phyloP scores from a whole-genome alignment of 1,140 invertebrate species.

The Macrobrachium nipponense region DNA sequence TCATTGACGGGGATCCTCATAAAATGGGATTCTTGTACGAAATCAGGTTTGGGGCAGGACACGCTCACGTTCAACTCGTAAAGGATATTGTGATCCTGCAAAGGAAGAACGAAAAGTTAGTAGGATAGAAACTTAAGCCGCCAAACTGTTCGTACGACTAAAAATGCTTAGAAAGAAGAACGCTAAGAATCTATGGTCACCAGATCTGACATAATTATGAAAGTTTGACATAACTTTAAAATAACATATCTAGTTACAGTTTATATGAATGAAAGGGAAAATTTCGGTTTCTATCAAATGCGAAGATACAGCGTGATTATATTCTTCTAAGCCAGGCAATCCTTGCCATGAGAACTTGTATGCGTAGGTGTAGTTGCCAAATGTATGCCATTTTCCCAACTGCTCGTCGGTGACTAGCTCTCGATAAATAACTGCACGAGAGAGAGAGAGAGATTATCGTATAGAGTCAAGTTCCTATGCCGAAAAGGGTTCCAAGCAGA shows the following conservation, averaged over 20 bases:
- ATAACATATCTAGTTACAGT: too few species aligned
- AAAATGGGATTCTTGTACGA: conserved; percentile 80
- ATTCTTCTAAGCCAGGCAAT: too few species aligned
- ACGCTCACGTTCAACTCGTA: conserved; percentile 88
- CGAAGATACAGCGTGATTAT: too few species aligned
- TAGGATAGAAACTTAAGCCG: neutral
- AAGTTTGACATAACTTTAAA: too few species aligned
- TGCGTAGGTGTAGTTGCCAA: neutral
- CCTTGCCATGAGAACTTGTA: too few species aligned
- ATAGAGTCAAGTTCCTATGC: neutral
- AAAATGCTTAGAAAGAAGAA: too few species aligned
- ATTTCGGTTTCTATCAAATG: too few species aligned
- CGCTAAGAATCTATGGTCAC: too few species aligned
- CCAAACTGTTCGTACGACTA: too few species aligned
- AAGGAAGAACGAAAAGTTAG: neutral
- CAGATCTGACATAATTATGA: too few species aligned
- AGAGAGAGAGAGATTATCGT: neutral
- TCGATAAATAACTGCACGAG: neutral
- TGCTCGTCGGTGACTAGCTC: neutral
- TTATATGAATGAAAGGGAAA: too few species aligned
- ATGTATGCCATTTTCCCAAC: neutral
- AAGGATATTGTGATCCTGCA: conserved; percentile 75
- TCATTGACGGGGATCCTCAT: conserved; percentile 88
- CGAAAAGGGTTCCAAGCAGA: neutral
- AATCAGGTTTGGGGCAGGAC: conserved; percentile 80